Base-by-base conservation (phyloP, 2,888 invertebrate genomes). In the Herminia tarsipennalis region DNA sequence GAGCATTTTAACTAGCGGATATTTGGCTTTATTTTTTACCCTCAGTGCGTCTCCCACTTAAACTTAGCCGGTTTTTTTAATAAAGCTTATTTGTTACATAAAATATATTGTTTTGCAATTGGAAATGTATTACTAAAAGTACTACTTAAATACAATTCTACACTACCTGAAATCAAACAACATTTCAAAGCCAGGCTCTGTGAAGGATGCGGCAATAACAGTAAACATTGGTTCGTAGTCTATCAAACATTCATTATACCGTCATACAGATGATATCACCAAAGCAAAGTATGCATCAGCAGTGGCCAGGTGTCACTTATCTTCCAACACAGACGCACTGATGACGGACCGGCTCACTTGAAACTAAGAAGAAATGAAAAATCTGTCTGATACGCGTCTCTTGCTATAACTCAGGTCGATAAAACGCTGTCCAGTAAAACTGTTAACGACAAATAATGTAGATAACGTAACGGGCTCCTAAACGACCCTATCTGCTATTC, bases 391-490 rank as follows among this genome's bases (percentile, higher is more conserved):
- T 66, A 50, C 38, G 52, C 70, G 68, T 66, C 70, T 58, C 69
- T 64, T 75, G 83, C 85, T 59, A 87, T 90, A 90, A 89, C 81
- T 90, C 88, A 89, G 75, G 62, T 66, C 77, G 90, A 90, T 90
- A 90, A 83, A 78, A 73, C 76, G 69, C 71, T 72, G 76, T 73
- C 77, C 78, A 77, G 72, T 76, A 72, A 77, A 83, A 84, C 82
- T 85, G 86, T 86, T 83, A 83, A 83, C 88, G 87, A 89, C 90
- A 89, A 90, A 88, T 88, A 88, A 87, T 82, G 59, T 55, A 87
- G 90, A 90, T 90, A 90, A 83, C 76, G 69, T 75, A 81, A 86
- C 85, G 84, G 83, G 74, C 84, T 81, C 85, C 86, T 87, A 88
- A 89, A 88, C 81, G 86, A 83, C 77, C 83, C 79, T 87, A 88